Base-by-base conservation (phyloP, 2,113 vertebrate genomes). In the Psittacula cyanocephala region DNA sequence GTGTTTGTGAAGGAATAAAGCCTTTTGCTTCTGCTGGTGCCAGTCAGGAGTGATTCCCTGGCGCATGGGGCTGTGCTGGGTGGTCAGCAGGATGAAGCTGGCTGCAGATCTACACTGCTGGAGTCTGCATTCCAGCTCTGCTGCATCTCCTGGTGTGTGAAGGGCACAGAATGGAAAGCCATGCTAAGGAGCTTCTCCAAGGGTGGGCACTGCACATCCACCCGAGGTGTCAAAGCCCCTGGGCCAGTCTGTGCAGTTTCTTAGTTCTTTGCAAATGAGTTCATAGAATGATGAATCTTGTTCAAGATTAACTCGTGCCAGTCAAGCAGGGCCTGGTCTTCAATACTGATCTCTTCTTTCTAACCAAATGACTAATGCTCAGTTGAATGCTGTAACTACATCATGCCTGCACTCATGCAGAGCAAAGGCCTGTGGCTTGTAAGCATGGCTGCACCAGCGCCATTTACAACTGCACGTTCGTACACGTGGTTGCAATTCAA, bases 391-490 rank as follows among this genome's bases (percentile, higher is more conserved):
- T 6, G 2, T 10, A 76, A 23, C 62, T 17, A 46, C 18, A 12
- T 10, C 17, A 7, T 8, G n/a, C 46, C 39, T 37, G 13, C 33
- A 0, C 11, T 16, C 8, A 3, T 10, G 46, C 3, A 18, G 22
- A 76, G 67, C 41, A 53, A n/a, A 3, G 5, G 47, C 53, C 49
- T 18, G 6, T 18, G 53, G 47, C 35, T 31, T 9, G n/a, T 0
- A 4, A 31, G 20, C 4, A 3, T 5, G 33, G 23, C 19, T 4
- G 10, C 31, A 29, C 35, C 49, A 25, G 29, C 8, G 9, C 49
- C 17, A 4, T 49, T 31, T 18, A 17, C n/a, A 46, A 28, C 2
- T 22, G 68, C 46, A 27, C 0, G 0, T 13, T 37, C 0, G 0
- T 20, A 8, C 55, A 13, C 11, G 2, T 0, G 24, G 27, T 44